Percentiles rank a stretch among this genome's conserved stretches.
Evolutionary conservation across 2,888 invertebrate species (phyloP).

Genomic region (Amphimallon solstitiale): DNA sequence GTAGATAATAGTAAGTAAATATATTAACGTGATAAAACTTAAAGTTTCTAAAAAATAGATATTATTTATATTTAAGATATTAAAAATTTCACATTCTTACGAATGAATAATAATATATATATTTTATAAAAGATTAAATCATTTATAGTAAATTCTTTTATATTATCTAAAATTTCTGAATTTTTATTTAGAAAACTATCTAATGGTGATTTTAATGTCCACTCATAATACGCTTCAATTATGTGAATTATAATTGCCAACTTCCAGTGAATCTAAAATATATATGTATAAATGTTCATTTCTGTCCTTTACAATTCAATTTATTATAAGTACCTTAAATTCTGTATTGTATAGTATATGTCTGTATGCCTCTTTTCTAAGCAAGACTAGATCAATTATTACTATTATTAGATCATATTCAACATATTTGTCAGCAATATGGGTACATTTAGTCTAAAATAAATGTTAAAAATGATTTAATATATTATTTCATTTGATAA

Average conservation of each 20-base stretch:
- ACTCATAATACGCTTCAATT: conserved; percentile 82
- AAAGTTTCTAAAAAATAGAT: conserved; percentile 30
- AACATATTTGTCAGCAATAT: conserved; percentile 87
- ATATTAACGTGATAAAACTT: conserved; percentile 30
- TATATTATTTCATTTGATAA: too few relatives aligned
- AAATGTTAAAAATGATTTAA: conserved; percentile 16
- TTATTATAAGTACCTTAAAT: conserved; percentile 73
- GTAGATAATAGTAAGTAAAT: conserved; percentile 34
- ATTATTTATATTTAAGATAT: not conserved
- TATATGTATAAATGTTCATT: not conserved
- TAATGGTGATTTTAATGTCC: conserved; percentile 61
- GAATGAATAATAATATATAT: conserved; percentile 27
- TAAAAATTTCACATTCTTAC: conserved; percentile 15
- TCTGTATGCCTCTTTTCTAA: conserved; percentile 83
- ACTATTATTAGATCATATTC: conserved; percentile 92
- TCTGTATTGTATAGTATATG: conserved; percentile 85
- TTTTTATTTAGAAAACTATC: conserved; percentile 3
- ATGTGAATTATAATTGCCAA: conserved; percentile 79
- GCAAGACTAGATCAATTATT: conserved; percentile 83
- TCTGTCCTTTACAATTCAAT: not conserved
- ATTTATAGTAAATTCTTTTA: conserved; percentile 32
- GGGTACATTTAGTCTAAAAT: conserved; percentile 77
- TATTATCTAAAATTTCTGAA: conserved; percentile 8
- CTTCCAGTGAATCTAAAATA: conserved; percentile 68
- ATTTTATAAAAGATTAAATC: conserved; percentile 37